Base-by-base conservation (phyloP, 2,113 vertebrate species). In the Plectropomus leopardus region DNA sequence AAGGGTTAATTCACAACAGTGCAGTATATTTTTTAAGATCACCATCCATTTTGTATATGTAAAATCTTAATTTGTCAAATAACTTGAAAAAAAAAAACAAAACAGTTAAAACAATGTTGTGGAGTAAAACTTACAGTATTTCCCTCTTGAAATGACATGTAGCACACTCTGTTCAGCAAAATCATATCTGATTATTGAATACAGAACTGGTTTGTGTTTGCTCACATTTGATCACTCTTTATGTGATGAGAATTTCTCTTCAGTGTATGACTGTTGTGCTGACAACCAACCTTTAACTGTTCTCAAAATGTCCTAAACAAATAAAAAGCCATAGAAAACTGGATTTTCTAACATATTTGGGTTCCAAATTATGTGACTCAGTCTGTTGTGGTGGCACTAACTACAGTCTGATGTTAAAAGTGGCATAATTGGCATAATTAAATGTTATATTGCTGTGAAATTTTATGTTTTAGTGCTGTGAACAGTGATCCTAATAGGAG, bases 401-500 rank as follows among this genome's bases (percentile, higher is more conserved):
- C 28, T 21, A 24, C 40, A 34, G 30, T 14, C 11, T 61, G 45
- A 10, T 24, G 57, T 19, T 42, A 19, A 53, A 51, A 69, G 45
- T 45, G 34, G 9, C 15, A 15, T 70, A 69, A 63, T 40, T 63
- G 57, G 4, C 42, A 64, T 28, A 48, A 66, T n/a, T 4, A 66
- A 32, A 50, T 3, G 21, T 34, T 16, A 13, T 4, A 47, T 17
- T 30, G 26, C 44, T 32, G 26, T 30, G 44, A 48, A 30, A 30
- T 47, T 17, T 30, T 47, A 65, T 14, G 26, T 65, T 65, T 13
- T 24, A 66, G 17, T 28, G 26, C 8, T 67, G 26, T 32, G 7
- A 44, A 40, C 30, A 57, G 40, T 50, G 23, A 48, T 40, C 9
- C 19, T 32, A 23, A 48, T 15, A 70, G 75, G 64, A 54, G 69